Conservation (phyloP, 2,797 vertebrate species). For the Malacoctenus gilli region DNA sequence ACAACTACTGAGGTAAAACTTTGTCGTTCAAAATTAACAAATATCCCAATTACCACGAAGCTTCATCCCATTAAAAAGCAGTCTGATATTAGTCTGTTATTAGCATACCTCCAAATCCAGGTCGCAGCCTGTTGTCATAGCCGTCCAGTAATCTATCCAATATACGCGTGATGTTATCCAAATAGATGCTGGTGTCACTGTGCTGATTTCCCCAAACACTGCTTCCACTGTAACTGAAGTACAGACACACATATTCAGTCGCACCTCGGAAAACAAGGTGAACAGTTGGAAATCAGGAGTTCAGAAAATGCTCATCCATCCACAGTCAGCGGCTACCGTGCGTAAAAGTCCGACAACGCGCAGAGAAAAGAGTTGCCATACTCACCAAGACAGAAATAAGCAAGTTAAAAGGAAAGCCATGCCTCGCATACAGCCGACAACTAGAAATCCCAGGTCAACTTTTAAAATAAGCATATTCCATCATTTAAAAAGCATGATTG, state of each 20-base stretch:
- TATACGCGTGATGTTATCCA: constrained; percentile 92
- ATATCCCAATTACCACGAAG: background rate
- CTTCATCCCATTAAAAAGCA: constrained; percentile 3
- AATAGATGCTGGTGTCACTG: constrained; percentile 82
- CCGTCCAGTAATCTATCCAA: constrained; percentile 94
- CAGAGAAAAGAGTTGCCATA: constrained; percentile 66
- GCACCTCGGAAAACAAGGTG: constrained; percentile 8
- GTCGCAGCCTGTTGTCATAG: constrained; percentile 94
- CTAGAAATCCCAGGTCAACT: constrained; percentile 79
- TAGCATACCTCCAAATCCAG: constrained; percentile 91
- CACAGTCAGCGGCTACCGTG: constrained; percentile 40
- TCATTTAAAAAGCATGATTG: constrained; percentile 70
- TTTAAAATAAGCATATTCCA: constrained; percentile 74
- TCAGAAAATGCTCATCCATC: constrained; percentile 26
- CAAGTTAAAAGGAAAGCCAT: constrained; percentile 87
- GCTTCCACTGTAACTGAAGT: constrained; percentile 79
- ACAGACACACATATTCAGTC: constrained; percentile 22
- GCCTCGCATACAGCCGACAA: constrained; percentile 68
- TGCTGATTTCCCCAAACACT: constrained; percentile 77
- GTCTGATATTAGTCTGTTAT: constrained; percentile 16
- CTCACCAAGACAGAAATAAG: constrained; percentile 88
- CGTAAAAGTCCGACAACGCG: constrained; percentile 70
- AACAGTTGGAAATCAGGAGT: constrained; percentile 28
- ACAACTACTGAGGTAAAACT: constrained; percentile 51
- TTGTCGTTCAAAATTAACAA: constrained; percentile 11